Conservation (phyloP, 2,888 invertebrate species). For the Apoderus coryli region DNA sequence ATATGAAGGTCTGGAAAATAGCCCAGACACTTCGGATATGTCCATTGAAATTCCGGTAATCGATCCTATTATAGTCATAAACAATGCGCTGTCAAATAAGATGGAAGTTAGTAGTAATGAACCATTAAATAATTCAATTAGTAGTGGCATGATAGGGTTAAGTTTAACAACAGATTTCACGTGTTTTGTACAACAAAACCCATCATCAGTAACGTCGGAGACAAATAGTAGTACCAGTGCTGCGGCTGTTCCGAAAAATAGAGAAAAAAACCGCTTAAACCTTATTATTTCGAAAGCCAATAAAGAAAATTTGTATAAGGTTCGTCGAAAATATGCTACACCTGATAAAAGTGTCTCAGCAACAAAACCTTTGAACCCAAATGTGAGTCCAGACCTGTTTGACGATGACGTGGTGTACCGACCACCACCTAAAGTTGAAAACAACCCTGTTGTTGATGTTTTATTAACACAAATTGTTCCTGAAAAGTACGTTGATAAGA, state of each 20-base stretch:
- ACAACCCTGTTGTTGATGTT: conserved; percentile 7
- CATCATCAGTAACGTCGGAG: too few relatives aligned
- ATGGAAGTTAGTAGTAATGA: too few relatives aligned
- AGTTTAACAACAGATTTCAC: neutral
- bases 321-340: conserved; percentile 20
- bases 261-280: conserved; percentile 14
- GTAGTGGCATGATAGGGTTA: too few relatives aligned
- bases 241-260: conserved; percentile 7
- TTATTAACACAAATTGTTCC: too few relatives aligned
- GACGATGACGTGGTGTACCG: conserved; percentile 38
- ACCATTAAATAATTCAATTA: too few relatives aligned
- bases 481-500: conserved; percentile 22
- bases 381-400: conserved; percentile 46
- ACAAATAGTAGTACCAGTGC: too few relatives aligned
- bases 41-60: conserved; percentile 10
- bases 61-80: conserved; percentile 5
- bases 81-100: too few relatives aligned
- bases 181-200: neutral
- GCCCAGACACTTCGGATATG: conserved; percentile 7
- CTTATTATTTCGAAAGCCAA: conserved; percentile 19
- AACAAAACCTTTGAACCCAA: conserved; percentile 19
- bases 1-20: conserved; percentile 13
- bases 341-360: conserved; percentile 26
- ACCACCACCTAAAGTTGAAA: conserved; percentile 5
- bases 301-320: conserved; percentile 19